Base-by-base conservation (phyloP, 2,888 invertebrate genomes). In the Muschampia staudingeri region DNA sequence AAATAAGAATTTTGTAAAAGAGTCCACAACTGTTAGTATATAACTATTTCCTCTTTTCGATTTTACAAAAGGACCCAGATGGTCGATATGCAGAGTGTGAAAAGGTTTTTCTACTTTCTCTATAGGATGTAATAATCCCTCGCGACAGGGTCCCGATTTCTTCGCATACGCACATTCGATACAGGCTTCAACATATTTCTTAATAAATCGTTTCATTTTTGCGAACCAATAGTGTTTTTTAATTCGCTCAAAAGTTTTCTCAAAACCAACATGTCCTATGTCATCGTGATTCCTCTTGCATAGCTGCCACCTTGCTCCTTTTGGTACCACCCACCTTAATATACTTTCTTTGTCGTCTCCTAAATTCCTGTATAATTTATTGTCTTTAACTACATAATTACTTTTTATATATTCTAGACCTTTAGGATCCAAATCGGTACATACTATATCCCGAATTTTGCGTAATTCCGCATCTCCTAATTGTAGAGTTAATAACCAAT, bases 71-170 rank as follows among this genome's bases (percentile, higher is more conserved):
- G 61, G 61, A 5, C 61, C 61, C 7, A 61, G 61, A 25, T 61
- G 61, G 61, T 61, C 61, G n/a, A 25, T 14, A 19, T 61, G 61
- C 8, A 61, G 9, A 1, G 61, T 61, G 14, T 61, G 61, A 9
- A 61, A 61, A 1, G 61, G 61, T 4, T n/a, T 19, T 6, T 61
- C 61, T 25, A 61, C 25, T 25, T 61, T 61, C 42, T 42, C 42
- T 19, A 89, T 89, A 1, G 87, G 85, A 73, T 89, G 84, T 37
- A 85, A 56, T 0, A 86, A 69, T 2, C 86, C 86, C 8, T 86
- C 86, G 78, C 25, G 25, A 16, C 11, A n/a, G 11, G 7, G 9
- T 7, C 42, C 11, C 1, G 19, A 3, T 16, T 19, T 16, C 19
- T 77, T 77, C 8, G 19, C 48, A 30, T 44, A 77, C 1, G 76